Conservation (phyloP, 1,140 invertebrate species). For the Eumeta japonica region DNA sequence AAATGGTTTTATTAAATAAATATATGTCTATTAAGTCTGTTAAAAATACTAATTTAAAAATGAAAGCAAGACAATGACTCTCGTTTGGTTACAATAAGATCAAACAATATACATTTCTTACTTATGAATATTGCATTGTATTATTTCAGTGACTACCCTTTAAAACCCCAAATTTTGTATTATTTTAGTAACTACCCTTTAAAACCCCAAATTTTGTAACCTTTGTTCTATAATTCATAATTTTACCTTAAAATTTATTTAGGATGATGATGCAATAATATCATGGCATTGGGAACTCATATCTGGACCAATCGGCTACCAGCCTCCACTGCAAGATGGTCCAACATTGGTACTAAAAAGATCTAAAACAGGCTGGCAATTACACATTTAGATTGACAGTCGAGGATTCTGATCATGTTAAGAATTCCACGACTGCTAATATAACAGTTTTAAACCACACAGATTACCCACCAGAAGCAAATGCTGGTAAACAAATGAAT, state of each 20-base stretch:
- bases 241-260: no score
- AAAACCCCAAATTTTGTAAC: no score
- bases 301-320: conserved; percentile 80
- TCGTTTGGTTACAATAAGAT: no score
- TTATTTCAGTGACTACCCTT: no score
- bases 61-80: no score
- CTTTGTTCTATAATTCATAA: no score
- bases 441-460: conserved; percentile 88
- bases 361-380: conserved; percentile 81
- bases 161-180: no score
- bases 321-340: conserved; percentile 73
- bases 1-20: background rate
- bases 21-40: no score
- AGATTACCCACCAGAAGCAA: conserved; percentile 93
- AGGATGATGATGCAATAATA: conserved; percentile 81
- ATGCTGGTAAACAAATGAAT: conserved; percentile 70
- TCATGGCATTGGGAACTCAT: conserved; percentile 91
- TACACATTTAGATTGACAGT: conserved; percentile 93
- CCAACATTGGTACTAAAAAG: conserved; percentile 82
- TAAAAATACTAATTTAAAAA: no score
- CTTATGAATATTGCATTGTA: no score
- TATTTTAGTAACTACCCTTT: no score
- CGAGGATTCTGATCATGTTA: conserved; percentile 85
- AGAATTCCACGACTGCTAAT: conserved; percentile 83
- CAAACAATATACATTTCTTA: conserved; percentile 5